phyloP scores from a whole-genome alignment of 2,113 vertebrate genomes.

The Podarcis cretensis region DNA sequence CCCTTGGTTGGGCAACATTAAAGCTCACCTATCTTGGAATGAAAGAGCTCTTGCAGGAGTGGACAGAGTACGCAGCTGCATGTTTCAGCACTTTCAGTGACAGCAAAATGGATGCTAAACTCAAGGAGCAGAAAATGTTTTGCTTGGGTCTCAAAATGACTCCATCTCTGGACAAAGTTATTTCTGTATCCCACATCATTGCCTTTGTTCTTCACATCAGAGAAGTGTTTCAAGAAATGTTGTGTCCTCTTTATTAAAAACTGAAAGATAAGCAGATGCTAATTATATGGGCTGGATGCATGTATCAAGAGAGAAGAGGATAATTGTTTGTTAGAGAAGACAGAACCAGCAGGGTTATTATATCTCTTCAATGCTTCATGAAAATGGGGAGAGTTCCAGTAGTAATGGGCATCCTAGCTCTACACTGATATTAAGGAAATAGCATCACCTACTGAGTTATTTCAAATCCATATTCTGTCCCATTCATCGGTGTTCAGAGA shows the following conservation, averaged over 20 bases:
- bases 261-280: not conserved
- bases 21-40: no score
- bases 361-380: not conserved
- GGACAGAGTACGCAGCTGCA: no score
- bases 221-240: not conserved
- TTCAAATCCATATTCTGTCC: fast-evolving
- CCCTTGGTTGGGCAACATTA: no score
- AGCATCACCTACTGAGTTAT: not conserved
- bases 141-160: not conserved
- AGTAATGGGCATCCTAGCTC: not conserved
- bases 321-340: not conserved
- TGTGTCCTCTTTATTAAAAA: fast-evolving
- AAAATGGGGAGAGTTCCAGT: fast-evolving
- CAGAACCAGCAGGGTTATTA: not conserved
- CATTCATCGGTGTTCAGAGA: not conserved
- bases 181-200: not conserved
- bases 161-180: not conserved
- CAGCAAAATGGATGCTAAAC: not conserved
- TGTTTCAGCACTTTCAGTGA: no score
- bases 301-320: not conserved
- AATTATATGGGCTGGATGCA: not conserved
- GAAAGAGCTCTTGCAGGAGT: no score
- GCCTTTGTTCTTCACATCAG: not conserved
- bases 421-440: not conserved
- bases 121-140: not conserved